Percentiles rank a stretch among this genome's conserved stretches.
These are phyloP conservation scores for Tryphoninae sp. DNA, from an alignment of 2,888 invertebrate species.

Conservation along the genomic window DNA sequence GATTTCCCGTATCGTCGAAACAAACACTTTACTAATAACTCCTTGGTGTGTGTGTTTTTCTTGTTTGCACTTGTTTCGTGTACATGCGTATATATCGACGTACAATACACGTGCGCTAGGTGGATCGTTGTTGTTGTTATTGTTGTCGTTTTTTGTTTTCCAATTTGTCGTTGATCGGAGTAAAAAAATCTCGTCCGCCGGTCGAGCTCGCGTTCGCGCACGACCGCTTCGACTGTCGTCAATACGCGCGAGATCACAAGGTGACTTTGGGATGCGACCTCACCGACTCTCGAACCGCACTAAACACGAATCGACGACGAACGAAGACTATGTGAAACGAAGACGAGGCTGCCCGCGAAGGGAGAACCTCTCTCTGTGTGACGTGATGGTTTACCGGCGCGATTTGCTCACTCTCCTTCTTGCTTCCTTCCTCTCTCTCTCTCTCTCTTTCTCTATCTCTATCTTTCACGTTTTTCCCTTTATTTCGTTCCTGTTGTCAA, in stretches of 20 bases:
- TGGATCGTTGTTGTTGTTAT: slow-evolving; percentile 1
- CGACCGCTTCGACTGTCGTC: not conserved
- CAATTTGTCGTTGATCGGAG: not conserved
- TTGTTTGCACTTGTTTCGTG: slow-evolving; percentile 33
- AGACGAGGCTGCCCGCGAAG: slow-evolving; percentile 72
- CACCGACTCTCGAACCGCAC: slow-evolving; percentile 56
- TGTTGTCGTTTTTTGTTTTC: slow-evolving; percentile 22
- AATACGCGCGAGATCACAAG: too few species aligned
- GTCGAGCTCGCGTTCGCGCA: slow-evolving; percentile 19
- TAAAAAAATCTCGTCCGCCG: not conserved
- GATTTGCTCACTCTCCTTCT: slow-evolving; percentile 29
- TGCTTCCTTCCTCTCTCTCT: slow-evolving; percentile 38
- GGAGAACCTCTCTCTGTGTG: slow-evolving; percentile 52
- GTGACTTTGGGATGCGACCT: slow-evolving; percentile 30
- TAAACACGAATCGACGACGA: slow-evolving; percentile 53
- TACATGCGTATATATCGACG: slow-evolving; percentile 12
- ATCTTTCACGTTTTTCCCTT: too few species aligned
- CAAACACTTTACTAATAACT: slow-evolving; percentile 51
- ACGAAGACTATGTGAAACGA: slow-evolving; percentile 59
- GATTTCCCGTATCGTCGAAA: slow-evolving; percentile 19
- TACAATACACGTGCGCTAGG: not conserved
- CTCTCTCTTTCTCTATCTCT: not conserved
- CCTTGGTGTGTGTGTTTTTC: slow-evolving; percentile 14
- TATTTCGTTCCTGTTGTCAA: slow-evolving; percentile 21
- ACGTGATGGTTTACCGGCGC: slow-evolving; percentile 60